Conservation (phyloP, 2,888 invertebrate species). For the Cactoblastis cactorum region DNA sequence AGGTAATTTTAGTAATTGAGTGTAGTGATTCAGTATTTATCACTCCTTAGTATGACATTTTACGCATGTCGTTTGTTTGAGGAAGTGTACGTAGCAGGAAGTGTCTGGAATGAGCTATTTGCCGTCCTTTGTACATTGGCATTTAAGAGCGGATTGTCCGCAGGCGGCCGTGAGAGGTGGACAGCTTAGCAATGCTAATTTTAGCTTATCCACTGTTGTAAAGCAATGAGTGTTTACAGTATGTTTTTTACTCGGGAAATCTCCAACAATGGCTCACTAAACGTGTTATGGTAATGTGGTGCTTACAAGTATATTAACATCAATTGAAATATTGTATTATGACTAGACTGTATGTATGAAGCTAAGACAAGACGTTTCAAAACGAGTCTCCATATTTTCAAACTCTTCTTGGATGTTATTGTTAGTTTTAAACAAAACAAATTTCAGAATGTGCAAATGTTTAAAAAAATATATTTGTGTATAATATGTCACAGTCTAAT, state of each 20-base stretch:
- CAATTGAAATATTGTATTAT: no score
- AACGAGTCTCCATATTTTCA: no score
- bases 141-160: slow-evolving; percentile 44
- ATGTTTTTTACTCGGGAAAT: not conserved
- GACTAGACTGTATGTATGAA: no score
- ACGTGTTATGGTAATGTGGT: not conserved
- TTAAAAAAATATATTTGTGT: no score
- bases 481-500: no score
- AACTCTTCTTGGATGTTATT: no score
- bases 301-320: not conserved
- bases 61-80: slow-evolving; percentile 3
- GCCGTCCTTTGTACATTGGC: slow-evolving; percentile 41
- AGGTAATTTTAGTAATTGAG: not conserved
- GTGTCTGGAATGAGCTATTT: slow-evolving; percentile 33
- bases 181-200: slow-evolving; percentile 54
- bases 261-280: not conserved
- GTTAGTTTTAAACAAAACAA: no score
- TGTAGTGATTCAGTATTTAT: not conserved
- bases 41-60: slow-evolving; percentile 3
- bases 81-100: slow-evolving; percentile 43
- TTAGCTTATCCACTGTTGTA: slow-evolving; percentile 23
- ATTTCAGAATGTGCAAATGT: no score
- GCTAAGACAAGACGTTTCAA: no score
- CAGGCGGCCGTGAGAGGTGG: slow-evolving; percentile 54
- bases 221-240: slow-evolving; percentile 17